Evolutionary conservation across 2,797 vertebrate species (phyloP).

Genomic region (Prunella strophiata): DNA sequence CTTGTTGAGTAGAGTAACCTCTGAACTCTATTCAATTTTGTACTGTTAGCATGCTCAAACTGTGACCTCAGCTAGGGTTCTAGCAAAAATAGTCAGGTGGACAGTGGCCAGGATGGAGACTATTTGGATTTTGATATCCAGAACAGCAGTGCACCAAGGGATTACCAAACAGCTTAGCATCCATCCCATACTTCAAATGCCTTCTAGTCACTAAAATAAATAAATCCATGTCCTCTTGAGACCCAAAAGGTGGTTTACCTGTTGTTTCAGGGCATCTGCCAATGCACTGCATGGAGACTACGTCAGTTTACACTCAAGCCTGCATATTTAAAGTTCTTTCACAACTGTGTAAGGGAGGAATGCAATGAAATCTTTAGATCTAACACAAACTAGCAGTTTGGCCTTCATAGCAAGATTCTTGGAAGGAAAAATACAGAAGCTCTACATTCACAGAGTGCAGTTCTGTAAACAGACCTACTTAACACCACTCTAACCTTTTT

Average conservation of each 20-base stretch:
- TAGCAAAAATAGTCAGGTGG: neutral
- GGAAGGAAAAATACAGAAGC: neutral
- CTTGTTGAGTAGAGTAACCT: conserved; percentile 16
- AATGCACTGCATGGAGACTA: neutral
- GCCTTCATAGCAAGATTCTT: neutral
- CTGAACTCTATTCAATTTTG: conserved; percentile 7
- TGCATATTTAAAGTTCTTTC: neutral
- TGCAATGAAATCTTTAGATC: neutral
- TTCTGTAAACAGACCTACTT: neutral
- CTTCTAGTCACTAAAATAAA: neutral
- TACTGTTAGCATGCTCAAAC: neutral
- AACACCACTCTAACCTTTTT: neutral
- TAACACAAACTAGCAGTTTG: neutral
- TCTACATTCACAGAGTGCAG: neutral
- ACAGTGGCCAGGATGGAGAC: neutral
- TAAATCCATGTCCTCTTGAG: neutral
- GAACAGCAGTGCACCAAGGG: neutral
- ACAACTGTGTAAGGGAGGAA: neutral
- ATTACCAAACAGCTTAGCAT: neutral
- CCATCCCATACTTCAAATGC: neutral
- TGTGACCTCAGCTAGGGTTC: neutral
- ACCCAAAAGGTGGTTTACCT: neutral
- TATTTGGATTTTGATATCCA: neutral
- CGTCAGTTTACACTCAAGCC: neutral
- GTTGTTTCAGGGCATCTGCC: neutral